A percentile compares a stretch with the other conserved stretches of the same genome.
These are phyloP conservation scores for Candidula unifasciata DNA, from an alignment of 2,888 invertebrate species.

Conservation along the genomic window DNA sequence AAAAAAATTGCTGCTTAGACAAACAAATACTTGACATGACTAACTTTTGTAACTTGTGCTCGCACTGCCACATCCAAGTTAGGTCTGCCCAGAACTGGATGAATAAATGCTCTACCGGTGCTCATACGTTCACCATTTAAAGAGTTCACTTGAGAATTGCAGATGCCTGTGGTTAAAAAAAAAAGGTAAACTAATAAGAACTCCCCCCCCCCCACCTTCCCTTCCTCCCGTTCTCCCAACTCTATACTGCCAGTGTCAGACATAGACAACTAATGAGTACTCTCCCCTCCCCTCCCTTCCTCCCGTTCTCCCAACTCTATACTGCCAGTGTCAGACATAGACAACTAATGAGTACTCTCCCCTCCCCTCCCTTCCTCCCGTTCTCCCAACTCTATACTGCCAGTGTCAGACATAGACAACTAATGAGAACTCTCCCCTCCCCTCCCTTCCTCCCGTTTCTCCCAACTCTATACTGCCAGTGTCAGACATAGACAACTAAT, in stretches of 20 bases:
- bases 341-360: too few relatives aligned
- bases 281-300: neutral
- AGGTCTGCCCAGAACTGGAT: constrained; percentile 62
- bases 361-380: too few relatives aligned
- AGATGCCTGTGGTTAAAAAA: constrained; percentile 56
- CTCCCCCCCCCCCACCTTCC: too few relatives aligned
- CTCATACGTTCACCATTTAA: constrained; percentile 69
- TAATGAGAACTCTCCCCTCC: too few relatives aligned
- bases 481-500: too few relatives aligned
- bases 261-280: too few relatives aligned
- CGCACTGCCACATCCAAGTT: constrained; percentile 66
- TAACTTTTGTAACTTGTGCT: constrained; percentile 39
- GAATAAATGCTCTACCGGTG: constrained; percentile 70
- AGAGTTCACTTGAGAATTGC: constrained; percentile 59
- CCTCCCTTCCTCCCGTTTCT: too few relatives aligned
- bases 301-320: neutral
- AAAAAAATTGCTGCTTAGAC: too few relatives aligned
- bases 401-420: too few relatives aligned
- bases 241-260: neutral
- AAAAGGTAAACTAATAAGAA: neutral
- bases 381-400: too few relatives aligned
- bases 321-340: neutral
- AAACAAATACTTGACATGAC: neutral
- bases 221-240: too few relatives aligned
- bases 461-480: too few relatives aligned